These are phyloP conservation scores for Drosophila suzukii DNA, from an alignment of 1,140 invertebrate genomes.

Conservation along the genomic window DNA sequence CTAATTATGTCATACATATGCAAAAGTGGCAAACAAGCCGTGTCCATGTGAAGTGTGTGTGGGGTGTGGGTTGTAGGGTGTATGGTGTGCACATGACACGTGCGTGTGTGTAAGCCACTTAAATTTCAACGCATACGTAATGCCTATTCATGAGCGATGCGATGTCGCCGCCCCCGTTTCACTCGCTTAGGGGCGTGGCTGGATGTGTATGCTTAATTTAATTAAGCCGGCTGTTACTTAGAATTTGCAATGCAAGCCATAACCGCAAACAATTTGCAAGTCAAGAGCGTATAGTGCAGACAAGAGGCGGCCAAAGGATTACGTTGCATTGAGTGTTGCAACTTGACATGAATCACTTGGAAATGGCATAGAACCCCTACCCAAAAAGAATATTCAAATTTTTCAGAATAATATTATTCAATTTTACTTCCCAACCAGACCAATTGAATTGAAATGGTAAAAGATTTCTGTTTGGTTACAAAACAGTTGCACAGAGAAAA, in stretches of 20 bases:
- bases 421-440: conserved; percentile 6
- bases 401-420: conserved; percentile 26
- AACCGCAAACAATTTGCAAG: conserved; percentile 73
- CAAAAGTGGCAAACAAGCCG: conserved; percentile 76
- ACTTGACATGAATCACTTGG: conserved; percentile 37
- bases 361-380: not conserved
- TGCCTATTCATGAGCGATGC: conserved; percentile 71
- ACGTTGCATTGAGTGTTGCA: conserved; percentile 6
- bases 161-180: conserved; percentile 2
- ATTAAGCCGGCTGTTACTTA: conserved; percentile 77
- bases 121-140: conserved; percentile 80
- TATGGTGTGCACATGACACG: conserved; percentile 49
- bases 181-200: conserved; percentile 12
- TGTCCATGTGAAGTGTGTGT: conserved; percentile 46
- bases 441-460: conserved; percentile 49
- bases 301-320: conserved; percentile 28
- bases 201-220: conserved; percentile 67
- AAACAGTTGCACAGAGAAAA: conserved; percentile 49
- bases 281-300: conserved; percentile 59
- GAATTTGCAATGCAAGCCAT: conserved; percentile 58
- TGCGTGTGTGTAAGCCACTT: conserved; percentile 75
- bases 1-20: conserved; percentile 83
- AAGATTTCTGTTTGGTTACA: conserved; percentile 21
- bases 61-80: conserved; percentile 1
- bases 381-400: conserved; percentile 29